Percentiles rank a stretch among this genome's conserved stretches.
Conservation (phyloP, 2,888 invertebrate genomes). For the Augochlorella aurata region DNA sequence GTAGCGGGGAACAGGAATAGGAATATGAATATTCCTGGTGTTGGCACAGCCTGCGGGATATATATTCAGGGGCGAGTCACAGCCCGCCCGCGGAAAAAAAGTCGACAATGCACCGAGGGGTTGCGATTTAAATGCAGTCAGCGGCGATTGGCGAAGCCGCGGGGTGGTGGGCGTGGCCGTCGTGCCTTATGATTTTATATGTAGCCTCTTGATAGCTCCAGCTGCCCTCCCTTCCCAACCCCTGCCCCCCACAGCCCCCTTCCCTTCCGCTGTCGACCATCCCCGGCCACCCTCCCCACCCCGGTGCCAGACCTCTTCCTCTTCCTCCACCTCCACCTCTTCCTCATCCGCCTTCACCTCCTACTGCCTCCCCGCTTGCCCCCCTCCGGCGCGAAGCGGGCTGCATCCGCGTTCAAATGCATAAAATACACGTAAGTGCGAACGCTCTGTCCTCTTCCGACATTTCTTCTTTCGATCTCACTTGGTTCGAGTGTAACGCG, state of each 20-base stretch:
- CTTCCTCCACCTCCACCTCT: background rate
- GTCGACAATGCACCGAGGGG: conserved; percentile 79
- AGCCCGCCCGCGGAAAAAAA: conserved; percentile 74
- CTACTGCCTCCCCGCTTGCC: background rate
- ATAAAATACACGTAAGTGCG: conserved; percentile 73
- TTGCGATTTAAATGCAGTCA: conserved; percentile 80
- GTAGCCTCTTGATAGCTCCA: conserved; percentile 77
- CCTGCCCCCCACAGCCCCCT: conserved; percentile 43
- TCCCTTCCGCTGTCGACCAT: conserved; percentile 48
- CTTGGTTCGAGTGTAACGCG: conserved; percentile 61
- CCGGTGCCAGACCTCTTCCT: conserved; percentile 36
- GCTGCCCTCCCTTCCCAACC: conserved; percentile 52
- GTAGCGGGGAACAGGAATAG: conserved; percentile 50
- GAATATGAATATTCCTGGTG: conserved; percentile 70
- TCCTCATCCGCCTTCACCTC: background rate
- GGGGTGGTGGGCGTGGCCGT: conserved; percentile 80
- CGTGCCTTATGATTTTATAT: conserved; percentile 80
- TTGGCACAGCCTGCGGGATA: conserved; percentile 65
- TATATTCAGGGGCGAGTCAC: conserved; percentile 65
- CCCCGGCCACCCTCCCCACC: conserved; percentile 39
- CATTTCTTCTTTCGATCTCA: conserved; percentile 56
- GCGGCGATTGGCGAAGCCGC: conserved; percentile 74
- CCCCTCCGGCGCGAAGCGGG: conserved; percentile 30
- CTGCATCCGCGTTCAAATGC: conserved; percentile 69
- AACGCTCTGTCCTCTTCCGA: conserved; percentile 55